phyloP scores from a whole-genome alignment of 2,797 vertebrate genomes.

The Sciurus vulgaris region DNA sequence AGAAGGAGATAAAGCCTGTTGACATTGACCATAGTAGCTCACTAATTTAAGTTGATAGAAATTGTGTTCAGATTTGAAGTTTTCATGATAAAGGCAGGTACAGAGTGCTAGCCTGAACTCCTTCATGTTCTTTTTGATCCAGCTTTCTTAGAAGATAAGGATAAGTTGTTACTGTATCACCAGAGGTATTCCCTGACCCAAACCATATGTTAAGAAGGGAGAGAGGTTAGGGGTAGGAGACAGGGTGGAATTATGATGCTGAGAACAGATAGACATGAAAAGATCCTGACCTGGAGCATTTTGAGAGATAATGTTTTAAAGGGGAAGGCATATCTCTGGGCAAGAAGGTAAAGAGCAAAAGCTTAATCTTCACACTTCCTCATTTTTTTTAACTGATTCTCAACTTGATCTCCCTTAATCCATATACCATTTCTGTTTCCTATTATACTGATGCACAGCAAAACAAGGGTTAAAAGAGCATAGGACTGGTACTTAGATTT shows the following conservation, averaged over 20 bases:
- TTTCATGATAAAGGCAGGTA: neutral
- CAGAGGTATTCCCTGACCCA: neutral
- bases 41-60: neutral
- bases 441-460: neutral
- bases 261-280: neutral
- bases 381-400: neutral
- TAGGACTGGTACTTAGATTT: neutral
- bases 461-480: neutral
- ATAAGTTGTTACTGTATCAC: neutral
- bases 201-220: neutral
- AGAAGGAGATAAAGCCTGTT: neutral
- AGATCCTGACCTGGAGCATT: neutral
- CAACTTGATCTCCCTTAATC: neutral
- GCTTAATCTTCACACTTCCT: neutral
- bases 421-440: neutral
- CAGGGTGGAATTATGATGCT: neutral
- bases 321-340: neutral
- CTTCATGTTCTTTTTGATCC: neutral
- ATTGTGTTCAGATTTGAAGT: neutral
- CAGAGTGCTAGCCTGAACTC: neutral
- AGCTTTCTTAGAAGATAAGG: neutral
- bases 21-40: neutral
- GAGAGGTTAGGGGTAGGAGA: neutral
- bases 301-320: neutral
- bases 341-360: slow-evolving; percentile 26